Percentiles rank a stretch among this genome's conserved stretches.
phyloP scores from a whole-genome alignment of 2,888 invertebrate species.

The Drosophila putrida region DNA sequence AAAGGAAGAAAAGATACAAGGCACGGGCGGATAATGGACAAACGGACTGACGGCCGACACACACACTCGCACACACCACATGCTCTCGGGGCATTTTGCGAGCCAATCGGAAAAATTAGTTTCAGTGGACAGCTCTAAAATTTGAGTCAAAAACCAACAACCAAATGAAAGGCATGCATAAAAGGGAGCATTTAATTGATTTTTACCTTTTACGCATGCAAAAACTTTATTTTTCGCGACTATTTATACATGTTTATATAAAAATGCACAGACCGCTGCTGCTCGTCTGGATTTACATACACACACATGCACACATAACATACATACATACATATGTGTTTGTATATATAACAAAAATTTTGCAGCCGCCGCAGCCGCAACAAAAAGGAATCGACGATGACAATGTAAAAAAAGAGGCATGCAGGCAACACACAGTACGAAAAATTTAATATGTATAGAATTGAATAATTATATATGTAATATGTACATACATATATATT shows the following conservation, averaged over 20 bases:
- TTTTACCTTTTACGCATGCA: slow-evolving; percentile 54
- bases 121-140: slow-evolving; percentile 27
- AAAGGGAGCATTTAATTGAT: slow-evolving; percentile 58
- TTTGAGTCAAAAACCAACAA: slow-evolving; percentile 10
- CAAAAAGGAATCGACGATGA: slow-evolving; percentile 74
- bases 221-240: slow-evolving; percentile 57
- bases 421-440: slow-evolving; percentile 47
- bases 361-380: slow-evolving; percentile 50
- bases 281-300: slow-evolving; percentile 68
- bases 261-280: slow-evolving; percentile 44
- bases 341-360: slow-evolving; percentile 56
- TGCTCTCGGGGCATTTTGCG: slow-evolving; percentile 32
- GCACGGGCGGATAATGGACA: slow-evolving; percentile 58
- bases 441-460: slow-evolving; percentile 53
- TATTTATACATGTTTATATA: slow-evolving; percentile 63
- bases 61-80: slow-evolving; percentile 18
- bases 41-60: slow-evolving; percentile 38
- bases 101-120: slow-evolving; percentile 55
- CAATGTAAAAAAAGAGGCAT: slow-evolving; percentile 71
- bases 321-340: slow-evolving; percentile 24
- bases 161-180: slow-evolving; percentile 22
- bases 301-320: slow-evolving; percentile 21
- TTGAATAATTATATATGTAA: slow-evolving; percentile 32
- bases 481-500: neutral
- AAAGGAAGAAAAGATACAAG: slow-evolving; percentile 75